A percentile compares a stretch with the other conserved stretches of the same genome.
These are phyloP conservation scores for Strigops habroptila DNA, from an alignment of 2,113 vertebrate species.

Conservation along the genomic window DNA sequence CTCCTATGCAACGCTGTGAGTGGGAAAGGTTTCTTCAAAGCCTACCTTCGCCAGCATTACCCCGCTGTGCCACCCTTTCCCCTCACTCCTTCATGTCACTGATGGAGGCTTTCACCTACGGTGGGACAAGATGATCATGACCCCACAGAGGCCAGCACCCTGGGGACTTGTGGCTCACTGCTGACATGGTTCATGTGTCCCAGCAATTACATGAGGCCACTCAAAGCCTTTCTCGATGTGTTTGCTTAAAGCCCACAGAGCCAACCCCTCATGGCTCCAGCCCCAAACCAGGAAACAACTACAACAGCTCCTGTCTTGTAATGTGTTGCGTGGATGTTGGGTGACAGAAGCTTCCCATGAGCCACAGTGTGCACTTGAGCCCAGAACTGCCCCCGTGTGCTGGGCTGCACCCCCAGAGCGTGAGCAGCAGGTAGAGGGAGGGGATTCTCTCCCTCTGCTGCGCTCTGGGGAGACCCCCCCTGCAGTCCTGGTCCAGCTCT, in stretches of 20 bases:
- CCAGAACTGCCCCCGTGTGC: neutral
- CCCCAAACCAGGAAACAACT: neutral
- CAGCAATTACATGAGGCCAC: neutral
- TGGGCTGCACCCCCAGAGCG: neutral
- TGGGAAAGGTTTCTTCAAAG: neutral
- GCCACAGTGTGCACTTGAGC: neutral
- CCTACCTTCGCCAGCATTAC: neutral
- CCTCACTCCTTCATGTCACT: accelerated
- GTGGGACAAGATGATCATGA: neutral
- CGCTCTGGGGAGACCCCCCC: neutral
- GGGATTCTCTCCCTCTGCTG: neutral
- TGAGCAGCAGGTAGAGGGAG: neutral
- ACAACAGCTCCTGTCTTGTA: neutral
- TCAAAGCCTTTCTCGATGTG: neutral
- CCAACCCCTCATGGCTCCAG: neutral
- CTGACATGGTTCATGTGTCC: neutral
- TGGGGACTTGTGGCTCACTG: neutral
- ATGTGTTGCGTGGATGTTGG: neutral
- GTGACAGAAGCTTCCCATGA: neutral
- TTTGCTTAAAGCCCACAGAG: neutral
- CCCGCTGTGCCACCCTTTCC: neutral
- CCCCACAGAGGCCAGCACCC: neutral
- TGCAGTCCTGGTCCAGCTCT: neutral
- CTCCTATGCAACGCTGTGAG: neutral
- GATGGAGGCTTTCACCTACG: neutral